phyloP scores from a whole-genome alignment of 2,888 invertebrate species.

The Himalopsyche anomala region DNA sequence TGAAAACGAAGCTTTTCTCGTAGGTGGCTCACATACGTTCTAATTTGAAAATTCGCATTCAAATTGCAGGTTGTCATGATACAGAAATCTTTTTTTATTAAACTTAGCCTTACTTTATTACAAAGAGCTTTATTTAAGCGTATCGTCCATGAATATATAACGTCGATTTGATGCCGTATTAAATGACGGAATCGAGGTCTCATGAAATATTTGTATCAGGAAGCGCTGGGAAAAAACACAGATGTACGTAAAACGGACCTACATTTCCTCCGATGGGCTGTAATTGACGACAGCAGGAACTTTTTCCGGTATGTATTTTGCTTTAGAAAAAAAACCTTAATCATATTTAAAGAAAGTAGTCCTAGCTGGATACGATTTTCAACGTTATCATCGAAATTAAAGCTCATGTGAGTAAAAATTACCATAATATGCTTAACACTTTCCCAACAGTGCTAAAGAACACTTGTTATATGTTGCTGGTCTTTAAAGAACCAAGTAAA shows the following conservation, averaged over 20 bases:
- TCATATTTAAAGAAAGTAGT: too few relatives aligned
- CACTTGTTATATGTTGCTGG: too few relatives aligned
- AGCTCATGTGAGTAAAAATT: too few relatives aligned
- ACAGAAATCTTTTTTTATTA: not conserved
- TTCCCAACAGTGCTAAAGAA: too few relatives aligned
- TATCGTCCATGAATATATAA: not conserved
- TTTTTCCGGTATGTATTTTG: not conserved
- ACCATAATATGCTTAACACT: too few relatives aligned
- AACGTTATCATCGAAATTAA: too few relatives aligned
- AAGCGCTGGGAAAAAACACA: constrained; percentile 58
- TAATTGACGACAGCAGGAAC: constrained; percentile 48
- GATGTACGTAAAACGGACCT: constrained; percentile 45
- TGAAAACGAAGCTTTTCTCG: not conserved
- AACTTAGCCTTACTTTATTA: not conserved
- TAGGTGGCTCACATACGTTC: not conserved
- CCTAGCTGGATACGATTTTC: too few relatives aligned
- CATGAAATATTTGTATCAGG: constrained; percentile 55
- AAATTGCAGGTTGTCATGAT: constrained; percentile 12
- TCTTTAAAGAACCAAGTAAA: too few relatives aligned
- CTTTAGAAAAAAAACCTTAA: not conserved
- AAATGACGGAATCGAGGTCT: constrained; percentile 7
- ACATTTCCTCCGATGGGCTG: constrained; percentile 51
- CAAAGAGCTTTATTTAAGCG: too few relatives aligned
- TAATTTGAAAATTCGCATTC: not conserved
- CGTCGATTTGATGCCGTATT: not conserved